phyloP scores from a whole-genome alignment of 2,888 invertebrate species.

The Campoletis raptor region DNA sequence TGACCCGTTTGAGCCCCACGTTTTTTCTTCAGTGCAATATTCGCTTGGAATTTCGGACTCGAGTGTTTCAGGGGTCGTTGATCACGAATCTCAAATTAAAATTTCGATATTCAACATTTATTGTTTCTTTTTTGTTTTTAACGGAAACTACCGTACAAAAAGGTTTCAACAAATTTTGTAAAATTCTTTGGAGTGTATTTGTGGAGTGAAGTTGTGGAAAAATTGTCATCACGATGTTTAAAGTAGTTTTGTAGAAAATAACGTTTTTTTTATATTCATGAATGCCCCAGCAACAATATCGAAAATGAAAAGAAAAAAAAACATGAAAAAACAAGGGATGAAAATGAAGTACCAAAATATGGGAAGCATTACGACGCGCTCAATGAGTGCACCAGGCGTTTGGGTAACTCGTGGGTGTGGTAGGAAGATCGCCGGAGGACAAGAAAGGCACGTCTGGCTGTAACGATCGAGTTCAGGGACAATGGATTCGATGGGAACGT shows the following conservation, averaged over 20 bases:
- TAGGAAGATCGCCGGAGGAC: slow-evolving; percentile 31
- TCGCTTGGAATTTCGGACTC: background rate
- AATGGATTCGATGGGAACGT: slow-evolving; percentile 46
- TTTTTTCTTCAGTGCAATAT: too few species aligned
- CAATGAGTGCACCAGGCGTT: slow-evolving; percentile 46
- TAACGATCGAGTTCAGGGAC: slow-evolving; percentile 64
- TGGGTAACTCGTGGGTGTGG: slow-evolving; percentile 21
- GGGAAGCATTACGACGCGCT: slow-evolving; percentile 56
- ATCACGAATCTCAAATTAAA: background rate
- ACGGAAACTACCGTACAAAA: background rate
- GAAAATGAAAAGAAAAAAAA: slow-evolving; percentile 12
- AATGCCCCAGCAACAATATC: too few species aligned
- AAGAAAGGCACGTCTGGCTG: slow-evolving; percentile 62
- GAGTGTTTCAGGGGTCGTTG: background rate
- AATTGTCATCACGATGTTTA: too few species aligned
- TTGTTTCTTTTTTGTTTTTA: background rate
- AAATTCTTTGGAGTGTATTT: too few species aligned
- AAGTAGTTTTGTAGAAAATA: too few species aligned
- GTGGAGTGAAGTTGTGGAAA: too few species aligned
- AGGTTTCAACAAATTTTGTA: too few species aligned
- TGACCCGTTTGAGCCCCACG: background rate
- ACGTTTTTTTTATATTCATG: too few species aligned
- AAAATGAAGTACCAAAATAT: slow-evolving; percentile 40
- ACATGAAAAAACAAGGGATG: slow-evolving; percentile 47
- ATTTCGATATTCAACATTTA: background rate